A percentile compares a stretch with the other conserved stretches of the same genome.
phyloP scores from a whole-genome alignment of 1,140 invertebrate species.

The Heliothis subflexa region DNA sequence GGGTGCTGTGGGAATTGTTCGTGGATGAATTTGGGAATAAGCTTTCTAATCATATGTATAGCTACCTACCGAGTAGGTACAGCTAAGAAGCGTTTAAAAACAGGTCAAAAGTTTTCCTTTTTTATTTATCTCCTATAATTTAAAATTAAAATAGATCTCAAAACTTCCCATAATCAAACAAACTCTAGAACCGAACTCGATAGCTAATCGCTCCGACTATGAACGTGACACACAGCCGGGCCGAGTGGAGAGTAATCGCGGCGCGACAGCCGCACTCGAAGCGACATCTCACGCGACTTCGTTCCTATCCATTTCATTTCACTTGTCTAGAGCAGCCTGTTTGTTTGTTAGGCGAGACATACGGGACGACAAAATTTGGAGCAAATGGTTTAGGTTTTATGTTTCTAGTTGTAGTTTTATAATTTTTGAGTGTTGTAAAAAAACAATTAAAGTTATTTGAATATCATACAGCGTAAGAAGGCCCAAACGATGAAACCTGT shows the following conservation, averaged over 20 bases:
- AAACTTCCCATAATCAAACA: conserved; percentile 6
- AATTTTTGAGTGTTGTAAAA: neutral
- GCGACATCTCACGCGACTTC: conserved; percentile 70
- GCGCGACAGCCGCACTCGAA: conserved; percentile 56
- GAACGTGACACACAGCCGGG: neutral
- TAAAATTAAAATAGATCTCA: too few species aligned
- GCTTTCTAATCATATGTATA: too few species aligned
- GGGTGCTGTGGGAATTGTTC: too few species aligned
- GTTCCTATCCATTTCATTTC: conserved; percentile 79
- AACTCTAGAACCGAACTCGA: conserved; percentile 18
- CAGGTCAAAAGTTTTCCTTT: too few species aligned
- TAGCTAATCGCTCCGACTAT: conserved; percentile 16
- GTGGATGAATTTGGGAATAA: too few species aligned
- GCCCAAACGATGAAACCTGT: too few species aligned
- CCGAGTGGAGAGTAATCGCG: conserved; percentile 42
- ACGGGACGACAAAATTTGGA: conserved; percentile 36
- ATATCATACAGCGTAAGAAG: too few species aligned
- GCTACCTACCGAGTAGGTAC: too few species aligned
- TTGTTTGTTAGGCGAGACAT: conserved; percentile 57
- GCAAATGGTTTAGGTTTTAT: conserved; percentile 18
- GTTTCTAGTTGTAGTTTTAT: neutral
- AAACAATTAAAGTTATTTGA: too few species aligned
- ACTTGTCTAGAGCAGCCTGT: conserved; percentile 69
- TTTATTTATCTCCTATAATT: too few species aligned
- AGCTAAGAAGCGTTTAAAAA: too few species aligned